A percentile compares a stretch with the other conserved stretches of the same genome.
These are phyloP conservation scores for Unio pictorum DNA, from an alignment of 2,888 invertebrate species.

Conservation along the genomic window DNA sequence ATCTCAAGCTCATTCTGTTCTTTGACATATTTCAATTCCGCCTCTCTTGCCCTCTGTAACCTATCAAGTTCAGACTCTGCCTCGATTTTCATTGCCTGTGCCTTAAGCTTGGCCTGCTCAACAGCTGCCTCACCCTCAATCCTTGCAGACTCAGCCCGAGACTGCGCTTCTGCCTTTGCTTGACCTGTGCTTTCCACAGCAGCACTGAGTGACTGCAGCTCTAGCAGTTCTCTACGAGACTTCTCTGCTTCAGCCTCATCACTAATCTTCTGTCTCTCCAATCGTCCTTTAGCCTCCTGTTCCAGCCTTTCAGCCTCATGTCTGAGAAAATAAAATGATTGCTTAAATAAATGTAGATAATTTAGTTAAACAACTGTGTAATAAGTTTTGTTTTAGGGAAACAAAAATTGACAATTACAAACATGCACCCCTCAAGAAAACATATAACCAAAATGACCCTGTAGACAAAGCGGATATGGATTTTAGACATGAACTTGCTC, in stretches of 20 bases:
- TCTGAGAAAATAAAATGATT: slow-evolving; percentile 41
- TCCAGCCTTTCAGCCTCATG: slow-evolving; percentile 74
- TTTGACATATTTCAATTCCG: slow-evolving; percentile 71
- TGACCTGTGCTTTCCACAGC: slow-evolving; percentile 74
- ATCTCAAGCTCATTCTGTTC: slow-evolving; percentile 72
- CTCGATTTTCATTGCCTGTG: slow-evolving; percentile 73
- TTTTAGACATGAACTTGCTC: no score
- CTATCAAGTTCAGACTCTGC: slow-evolving; percentile 72
- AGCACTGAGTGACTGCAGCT: slow-evolving; percentile 72
- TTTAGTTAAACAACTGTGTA: no score
- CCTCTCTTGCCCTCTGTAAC: slow-evolving; percentile 71
- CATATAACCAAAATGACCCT: no score
- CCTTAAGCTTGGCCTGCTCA: slow-evolving; percentile 73
- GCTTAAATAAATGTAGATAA: no score
- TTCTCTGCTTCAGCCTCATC: slow-evolving; percentile 74
- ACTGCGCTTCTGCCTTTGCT: slow-evolving; percentile 74
- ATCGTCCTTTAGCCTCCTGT: slow-evolving; percentile 73
- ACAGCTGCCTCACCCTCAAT: slow-evolving; percentile 75
- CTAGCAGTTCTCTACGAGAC: slow-evolving; percentile 70
- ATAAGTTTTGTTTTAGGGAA: no score
- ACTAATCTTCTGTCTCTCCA: slow-evolving; percentile 73
- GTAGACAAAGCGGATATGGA: no score
- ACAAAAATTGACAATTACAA: no score
- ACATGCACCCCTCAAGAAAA: no score
- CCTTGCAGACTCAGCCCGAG: slow-evolving; percentile 72